phyloP scores from a whole-genome alignment of 64 coral and sea anemone species.

The Cladopsammia gracilis region DNA sequence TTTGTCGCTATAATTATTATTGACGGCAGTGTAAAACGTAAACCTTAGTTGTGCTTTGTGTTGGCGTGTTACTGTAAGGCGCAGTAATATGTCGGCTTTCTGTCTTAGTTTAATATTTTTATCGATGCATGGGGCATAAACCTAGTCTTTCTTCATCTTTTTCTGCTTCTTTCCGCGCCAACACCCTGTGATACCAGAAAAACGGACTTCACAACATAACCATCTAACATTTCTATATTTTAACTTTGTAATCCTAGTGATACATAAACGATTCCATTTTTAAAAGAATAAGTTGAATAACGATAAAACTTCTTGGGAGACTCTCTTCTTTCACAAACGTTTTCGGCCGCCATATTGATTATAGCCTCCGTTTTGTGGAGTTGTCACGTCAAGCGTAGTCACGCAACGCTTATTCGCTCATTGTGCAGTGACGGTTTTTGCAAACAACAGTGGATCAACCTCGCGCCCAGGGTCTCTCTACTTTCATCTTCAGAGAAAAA shows the following conservation, averaged over 20 bases:
- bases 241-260: not conserved
- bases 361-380: not conserved
- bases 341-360: not conserved
- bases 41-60: too few relatives aligned
- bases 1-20: too few relatives aligned
- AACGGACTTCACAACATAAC: not conserved
- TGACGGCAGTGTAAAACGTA: too few relatives aligned
- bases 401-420: not conserved
- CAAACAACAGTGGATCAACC: too few relatives aligned
- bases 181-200: not conserved
- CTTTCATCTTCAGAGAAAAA: too few relatives aligned
- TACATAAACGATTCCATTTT: not conserved
- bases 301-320: not conserved
- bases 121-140: too few relatives aligned
- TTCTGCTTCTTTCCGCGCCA: not conserved
- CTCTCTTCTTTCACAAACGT: not conserved
- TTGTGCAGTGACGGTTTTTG: too few relatives aligned
- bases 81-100: not conserved
- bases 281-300: constrained; percentile 12
- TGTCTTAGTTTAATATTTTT: not conserved
- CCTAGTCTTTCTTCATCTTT: too few relatives aligned
- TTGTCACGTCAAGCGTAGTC: not conserved
- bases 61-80: too few relatives aligned
- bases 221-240: not conserved
- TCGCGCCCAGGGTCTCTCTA: too few relatives aligned